Evolutionary conservation across 2,888 invertebrate genomes (phyloP).

Genomic region (Sinelater perroti): DNA sequence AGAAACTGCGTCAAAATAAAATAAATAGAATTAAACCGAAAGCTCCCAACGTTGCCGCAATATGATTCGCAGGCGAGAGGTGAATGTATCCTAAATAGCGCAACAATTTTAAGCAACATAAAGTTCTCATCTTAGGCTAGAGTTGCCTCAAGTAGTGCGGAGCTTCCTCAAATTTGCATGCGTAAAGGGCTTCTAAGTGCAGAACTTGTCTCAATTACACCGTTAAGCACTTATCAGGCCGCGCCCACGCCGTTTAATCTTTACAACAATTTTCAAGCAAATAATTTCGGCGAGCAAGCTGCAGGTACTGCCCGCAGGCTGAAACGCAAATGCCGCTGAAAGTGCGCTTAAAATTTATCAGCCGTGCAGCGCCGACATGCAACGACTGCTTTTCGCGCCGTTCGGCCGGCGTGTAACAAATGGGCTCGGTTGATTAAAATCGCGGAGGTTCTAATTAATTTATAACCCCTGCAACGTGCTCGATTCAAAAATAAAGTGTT

Average conservation of each 20-base stretch:
- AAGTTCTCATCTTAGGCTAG: slow-evolving; percentile 16
- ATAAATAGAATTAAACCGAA: no score
- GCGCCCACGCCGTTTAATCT: no score
- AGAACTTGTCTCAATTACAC: slow-evolving; percentile 2
- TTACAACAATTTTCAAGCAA: no score
- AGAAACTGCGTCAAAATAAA: no score
- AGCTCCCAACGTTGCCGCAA: no score
- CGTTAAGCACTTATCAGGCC: slow-evolving; percentile 9
- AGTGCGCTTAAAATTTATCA: slow-evolving; percentile 20
- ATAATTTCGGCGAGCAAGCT: slow-evolving; percentile 9
- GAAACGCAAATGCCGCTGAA: slow-evolving; percentile 32
- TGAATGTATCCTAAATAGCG: slow-evolving; percentile 19
- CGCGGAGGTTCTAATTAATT: slow-evolving; percentile 8
- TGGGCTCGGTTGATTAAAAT: slow-evolving; percentile 3
- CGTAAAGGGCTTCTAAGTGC: background rate
- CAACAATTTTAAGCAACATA: slow-evolving; percentile 17
- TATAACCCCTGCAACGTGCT: slow-evolving; percentile 4
- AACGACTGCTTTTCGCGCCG: slow-evolving; percentile 3
- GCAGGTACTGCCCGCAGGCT: slow-evolving; percentile 24
- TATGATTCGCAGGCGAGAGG: no score
- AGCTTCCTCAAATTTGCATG: slow-evolving; percentile 8
- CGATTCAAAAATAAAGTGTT: slow-evolving; percentile 2
- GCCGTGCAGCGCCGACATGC: slow-evolving; percentile 10
- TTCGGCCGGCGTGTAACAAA: slow-evolving; percentile 1
- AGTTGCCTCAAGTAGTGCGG: slow-evolving; percentile 7